Evolutionary conservation across 2,797 vertebrate species (phyloP), one percentile per base, ranked within the genome.

Genomic region (Ptychobarbus kaznakovi): DNA sequence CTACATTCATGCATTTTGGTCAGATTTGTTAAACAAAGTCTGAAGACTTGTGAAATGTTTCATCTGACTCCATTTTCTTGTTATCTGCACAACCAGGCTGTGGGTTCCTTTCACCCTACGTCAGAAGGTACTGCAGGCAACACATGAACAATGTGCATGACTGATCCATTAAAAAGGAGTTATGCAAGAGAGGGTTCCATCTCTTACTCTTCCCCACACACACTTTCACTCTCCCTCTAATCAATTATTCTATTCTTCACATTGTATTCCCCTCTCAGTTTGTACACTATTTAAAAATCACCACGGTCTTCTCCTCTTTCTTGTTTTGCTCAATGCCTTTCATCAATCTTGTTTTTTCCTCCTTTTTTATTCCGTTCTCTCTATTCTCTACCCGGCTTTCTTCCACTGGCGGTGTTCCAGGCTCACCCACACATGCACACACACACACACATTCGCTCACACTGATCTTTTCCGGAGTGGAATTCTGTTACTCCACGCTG

Each of bases 81-180:
- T 69, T 70, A 18, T 83, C 84, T 81, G 65, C 79, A 66, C 77
- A 77, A 61, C 16, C 35, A 13, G 42, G 35, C 82, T 32, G 80
- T 44, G 28, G 70, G 66, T 42, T 80, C 38, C 56, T 65, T 74
- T 85, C 53, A 32, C 44, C 73, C 16, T 73, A 66, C 63, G 44
- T 79, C 85, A 74, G 73, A 51, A 80, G 84, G 80, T 72, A 80
- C 83, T 80, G 65, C 42, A 83, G 81, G 51, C 42, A 46, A 79
- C 72, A 73, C 56, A 46, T 80, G 70, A 69, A 49, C 70, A 73
- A 53, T 12, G 51, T 76, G 32, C 70, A 40, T 85, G 85, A 75
- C 83, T 76, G 82, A 87, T 81, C 25, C 84, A 80, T 89, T 74
- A 82, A 86, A 83, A 89, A 82, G 65, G 13, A 80, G 68, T 91